Evolutionary conservation across 2,113 vertebrate genomes (phyloP), one percentile per base, ranked within the genome.

Genomic region (Ammodytes dubius): DNA sequence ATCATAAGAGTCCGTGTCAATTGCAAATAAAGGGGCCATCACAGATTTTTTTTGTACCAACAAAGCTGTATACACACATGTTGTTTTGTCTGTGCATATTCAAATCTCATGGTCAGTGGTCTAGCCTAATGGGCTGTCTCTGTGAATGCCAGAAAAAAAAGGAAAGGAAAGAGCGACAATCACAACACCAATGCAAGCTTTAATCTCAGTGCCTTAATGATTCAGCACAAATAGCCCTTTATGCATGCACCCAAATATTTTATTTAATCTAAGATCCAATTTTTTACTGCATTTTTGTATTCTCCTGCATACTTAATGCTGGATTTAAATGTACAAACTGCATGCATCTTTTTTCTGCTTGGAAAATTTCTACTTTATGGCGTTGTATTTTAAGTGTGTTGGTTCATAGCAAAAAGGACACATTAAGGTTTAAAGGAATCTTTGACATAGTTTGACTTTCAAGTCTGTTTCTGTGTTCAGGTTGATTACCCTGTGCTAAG

Each of bases 1-100:
- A 45, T 40, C 49, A 58, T 53, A 43, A 60, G 54, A 63, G 27
- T 27, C 43, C 7, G 10, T 52, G 59, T 64, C 68, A 83, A 14
- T 66, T 73, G 37, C 15, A 58, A 35, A 70, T 5, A 15, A 58
- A 54, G 47, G 6, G 1, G 47, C 27, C 6, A 11, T 47, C 54
- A 47, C 66, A 42, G 19, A 14, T 13, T 71, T n/a, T 6, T 7
- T 64, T 64, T 49, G 47, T 50, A 63, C 65, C 37, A 64, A 53
- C 17, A 50, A 52, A 39, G 12, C 3, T 11, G 27, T 27, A 27
- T 27, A 27, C 27, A 59, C 9, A 57, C 6, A 77, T 14, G 13
- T 42, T 13, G 8, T 12, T 15, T 35, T 11, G 13, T 54, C 15
- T 19, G 2, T 45, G 17, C 10, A 37, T 52, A 46, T 50, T 64